phyloP scores from a whole-genome alignment of 2,888 invertebrate species.

The Drosophila emarginata region DNA sequence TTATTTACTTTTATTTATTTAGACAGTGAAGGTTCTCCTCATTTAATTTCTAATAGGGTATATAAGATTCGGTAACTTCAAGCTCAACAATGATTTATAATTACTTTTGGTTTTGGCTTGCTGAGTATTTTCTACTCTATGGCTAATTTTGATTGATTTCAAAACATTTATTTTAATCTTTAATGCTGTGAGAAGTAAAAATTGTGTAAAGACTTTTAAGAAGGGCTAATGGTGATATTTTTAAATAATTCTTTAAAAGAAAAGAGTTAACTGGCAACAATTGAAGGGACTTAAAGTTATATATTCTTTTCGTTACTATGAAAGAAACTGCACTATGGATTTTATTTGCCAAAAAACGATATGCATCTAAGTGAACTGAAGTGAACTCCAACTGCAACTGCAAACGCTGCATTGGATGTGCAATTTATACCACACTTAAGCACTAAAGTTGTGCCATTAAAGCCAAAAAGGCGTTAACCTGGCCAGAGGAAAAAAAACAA shows the following conservation, averaged over 20 bases:
- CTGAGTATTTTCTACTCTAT: constrained; percentile 23
- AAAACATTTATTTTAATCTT: constrained; percentile 39
- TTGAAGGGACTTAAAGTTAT: not conserved
- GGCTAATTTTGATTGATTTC: constrained; percentile 66
- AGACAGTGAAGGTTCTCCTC: no score
- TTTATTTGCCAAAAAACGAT: constrained; percentile 33
- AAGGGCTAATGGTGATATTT: not conserved
- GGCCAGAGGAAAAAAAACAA: constrained; percentile 27
- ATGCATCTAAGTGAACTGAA: constrained; percentile 50
- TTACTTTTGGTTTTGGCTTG: not conserved
- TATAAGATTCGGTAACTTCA: not conserved
- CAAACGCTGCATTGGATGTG: constrained; percentile 43
- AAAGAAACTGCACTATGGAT: not conserved
- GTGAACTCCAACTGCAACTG: constrained; percentile 34
- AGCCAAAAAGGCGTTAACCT: constrained; percentile 67
- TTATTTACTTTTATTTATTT: no score
- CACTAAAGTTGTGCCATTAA: constrained; percentile 70
- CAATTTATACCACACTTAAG: constrained; percentile 74
- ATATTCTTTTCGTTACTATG: not conserved
- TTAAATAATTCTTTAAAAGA: constrained; percentile 4
- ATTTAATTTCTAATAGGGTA: no score
- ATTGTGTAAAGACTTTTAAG: not conserved
- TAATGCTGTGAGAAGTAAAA: not conserved
- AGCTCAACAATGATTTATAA: not conserved
- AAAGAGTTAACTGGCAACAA: constrained; percentile 2